These are phyloP conservation scores for Solenopsis invicta DNA, from an alignment of 1,140 invertebrate species.

Conservation along the genomic window DNA sequence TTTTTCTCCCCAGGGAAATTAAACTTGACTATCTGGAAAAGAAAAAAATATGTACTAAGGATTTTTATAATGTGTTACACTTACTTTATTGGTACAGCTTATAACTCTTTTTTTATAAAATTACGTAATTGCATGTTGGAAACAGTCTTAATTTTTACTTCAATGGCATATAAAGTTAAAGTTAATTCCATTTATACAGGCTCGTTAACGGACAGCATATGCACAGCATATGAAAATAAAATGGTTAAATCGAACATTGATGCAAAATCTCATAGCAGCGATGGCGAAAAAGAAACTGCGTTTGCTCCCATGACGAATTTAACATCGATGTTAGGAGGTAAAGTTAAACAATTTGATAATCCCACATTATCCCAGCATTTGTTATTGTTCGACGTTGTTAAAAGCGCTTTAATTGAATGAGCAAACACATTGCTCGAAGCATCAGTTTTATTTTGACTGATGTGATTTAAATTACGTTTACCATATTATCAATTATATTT, in stretches of 20 bases:
- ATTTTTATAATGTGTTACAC: not conserved
- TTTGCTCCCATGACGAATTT: constrained; percentile 78
- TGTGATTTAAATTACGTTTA: not conserved
- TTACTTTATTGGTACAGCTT: not conserved
- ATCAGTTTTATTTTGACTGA: not conserved
- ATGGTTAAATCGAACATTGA: constrained; percentile 74
- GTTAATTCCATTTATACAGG: constrained; percentile 78
- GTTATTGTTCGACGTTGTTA: not conserved
- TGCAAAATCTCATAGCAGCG: constrained; percentile 73
- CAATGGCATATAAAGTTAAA: not conserved
- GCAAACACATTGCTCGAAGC: not conserved
- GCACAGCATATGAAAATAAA: constrained; percentile 88
- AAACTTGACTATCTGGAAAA: not conserved
- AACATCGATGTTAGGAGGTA: constrained; percentile 83
- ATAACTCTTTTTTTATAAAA: not conserved
- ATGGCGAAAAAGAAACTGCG: constrained; percentile 71
- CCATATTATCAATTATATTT: not conserved
- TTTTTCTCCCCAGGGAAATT: not conserved
- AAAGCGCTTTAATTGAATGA: not conserved
- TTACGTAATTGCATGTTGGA: not conserved
- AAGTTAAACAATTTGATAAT: not conserved
- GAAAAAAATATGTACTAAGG: not conserved
- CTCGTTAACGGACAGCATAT: constrained; percentile 89
- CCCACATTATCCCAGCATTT: no score
- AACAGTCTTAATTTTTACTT: not conserved